Base-by-base conservation (phyloP, 1,140 invertebrate species). In the Caerostris darwini region DNA sequence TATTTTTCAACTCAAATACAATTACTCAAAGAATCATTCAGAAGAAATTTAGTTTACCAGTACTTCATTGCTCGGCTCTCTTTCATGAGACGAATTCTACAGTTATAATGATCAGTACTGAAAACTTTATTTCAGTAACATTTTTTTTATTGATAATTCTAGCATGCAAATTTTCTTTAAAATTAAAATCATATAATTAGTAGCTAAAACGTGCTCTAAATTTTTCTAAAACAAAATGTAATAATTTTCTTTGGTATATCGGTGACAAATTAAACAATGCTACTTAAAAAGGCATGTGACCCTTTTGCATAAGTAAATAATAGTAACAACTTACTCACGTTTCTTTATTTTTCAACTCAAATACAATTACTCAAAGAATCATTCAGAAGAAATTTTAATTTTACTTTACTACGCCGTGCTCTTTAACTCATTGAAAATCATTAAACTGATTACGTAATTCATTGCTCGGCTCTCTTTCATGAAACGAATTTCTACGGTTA, bases 101-200 rank as follows among this genome's bases (percentile, higher is more conserved):
- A 54, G 6, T 69, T 71, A 67, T 90, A 90, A 90, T 71, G 87
- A 71, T 90, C 50, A 19, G 17, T 50, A 87, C 19, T 54, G 87
- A 71, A 54, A 56, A 69, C 56, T 71, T 90, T 14, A 12, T 71
- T n/a, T 34, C 8, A 34, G 34, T 34, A 34, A 34, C 0, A 34
- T 34, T 34, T n/a, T n/a, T n/a, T 34, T 34, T 34, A 34, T 34
- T 34, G 34, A 2, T 34, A 34, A 34, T 34, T 34, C 34, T 34
- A 34, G 2, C 34, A 34, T 34, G 0, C 2, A 34, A 34, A 34
- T 34, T 2, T 34, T 34, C 34, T 2, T 34, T 34, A 34, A 34
- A 34, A 34, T 34, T 34, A 34, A 34, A 34, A n/a, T n/a, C n/a
- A n/a, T n/a, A n/a, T n/a, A n/a, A n/a, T n/a, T n/a, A n/a, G n/a